These are phyloP conservation scores for Oceanodroma tethys DNA, from an alignment of 2,113 vertebrate genomes.

Conservation along the genomic window DNA sequence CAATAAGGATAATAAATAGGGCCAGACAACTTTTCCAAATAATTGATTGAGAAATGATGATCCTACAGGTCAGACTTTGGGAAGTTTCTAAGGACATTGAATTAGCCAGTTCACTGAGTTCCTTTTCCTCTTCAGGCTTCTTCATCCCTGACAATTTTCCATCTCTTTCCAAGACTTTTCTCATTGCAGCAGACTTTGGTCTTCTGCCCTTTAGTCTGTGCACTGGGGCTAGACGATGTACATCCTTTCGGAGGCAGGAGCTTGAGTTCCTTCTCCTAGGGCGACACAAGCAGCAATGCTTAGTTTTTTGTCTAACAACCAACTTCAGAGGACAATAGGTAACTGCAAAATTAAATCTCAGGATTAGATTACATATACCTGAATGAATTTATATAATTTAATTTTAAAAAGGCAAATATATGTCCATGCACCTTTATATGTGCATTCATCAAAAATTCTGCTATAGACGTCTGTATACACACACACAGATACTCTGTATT, in stretches of 20 bases:
- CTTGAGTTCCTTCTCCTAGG: not conserved
- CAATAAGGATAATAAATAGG: not conserved
- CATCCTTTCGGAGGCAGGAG: not conserved
- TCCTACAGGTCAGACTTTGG: not conserved
- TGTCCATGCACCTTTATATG: not conserved
- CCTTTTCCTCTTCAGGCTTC: not conserved
- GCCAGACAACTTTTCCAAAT: not conserved
- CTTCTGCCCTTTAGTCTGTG: not conserved
- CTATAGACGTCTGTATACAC: not conserved
- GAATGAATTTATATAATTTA: not conserved
- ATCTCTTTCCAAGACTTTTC: not conserved
- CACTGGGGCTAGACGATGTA: not conserved
- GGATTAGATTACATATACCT: not conserved
- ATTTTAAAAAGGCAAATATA: not conserved
- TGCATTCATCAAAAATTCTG: not conserved
- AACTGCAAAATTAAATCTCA: not conserved
- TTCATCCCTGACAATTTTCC: not conserved
- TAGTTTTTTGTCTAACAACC: not conserved
- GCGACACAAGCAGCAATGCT: not conserved
- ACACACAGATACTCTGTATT: not conserved
- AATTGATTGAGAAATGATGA: not conserved
- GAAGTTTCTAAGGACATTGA: not conserved
- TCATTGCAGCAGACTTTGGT: not conserved
- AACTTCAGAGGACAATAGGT: not conserved
- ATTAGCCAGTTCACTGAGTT: not conserved